A percentile compares a stretch with the other conserved stretches of the same genome.
Evolutionary conservation across 2,797 vertebrate genomes (phyloP).

Genomic region (Alcedo atthis): DNA sequence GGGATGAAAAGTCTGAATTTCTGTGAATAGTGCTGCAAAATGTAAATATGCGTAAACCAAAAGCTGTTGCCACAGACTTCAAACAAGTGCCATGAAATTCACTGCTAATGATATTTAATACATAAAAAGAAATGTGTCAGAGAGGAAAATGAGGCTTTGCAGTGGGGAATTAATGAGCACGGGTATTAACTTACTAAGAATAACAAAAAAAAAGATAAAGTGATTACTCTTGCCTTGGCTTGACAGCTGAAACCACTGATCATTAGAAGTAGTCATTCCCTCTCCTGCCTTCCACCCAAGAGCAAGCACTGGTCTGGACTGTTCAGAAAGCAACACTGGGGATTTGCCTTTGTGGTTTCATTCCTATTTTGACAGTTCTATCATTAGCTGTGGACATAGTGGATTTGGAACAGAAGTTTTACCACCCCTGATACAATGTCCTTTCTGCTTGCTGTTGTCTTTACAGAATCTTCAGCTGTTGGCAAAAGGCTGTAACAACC

Average conservation of each 20-base stretch:
- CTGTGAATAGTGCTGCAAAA: constrained; percentile 11
- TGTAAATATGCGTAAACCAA: constrained; percentile 16
- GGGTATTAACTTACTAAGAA: background rate
- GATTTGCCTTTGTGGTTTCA: background rate
- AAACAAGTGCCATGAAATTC: background rate
- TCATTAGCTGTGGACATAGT: background rate
- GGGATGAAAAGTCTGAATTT: constrained; percentile 5
- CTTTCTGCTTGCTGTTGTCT: background rate
- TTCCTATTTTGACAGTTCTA: background rate
- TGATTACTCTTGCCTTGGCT: background rate
- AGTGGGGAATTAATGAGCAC: background rate
- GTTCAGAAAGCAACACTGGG: background rate
- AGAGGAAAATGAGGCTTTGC: background rate
- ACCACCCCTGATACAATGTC: background rate
- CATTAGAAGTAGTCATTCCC: background rate
- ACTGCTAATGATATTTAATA: constrained; percentile 17
- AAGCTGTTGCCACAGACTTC: constrained; percentile 29
- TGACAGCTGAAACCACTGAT: background rate
- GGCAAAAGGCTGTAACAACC: constrained; percentile 92
- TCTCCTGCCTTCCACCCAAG: background rate
- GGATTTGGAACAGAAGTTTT: background rate
- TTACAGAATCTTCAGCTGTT: constrained; percentile 90
- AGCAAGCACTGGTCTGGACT: background rate
- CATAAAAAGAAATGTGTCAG: background rate
- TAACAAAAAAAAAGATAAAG: background rate